A percentile compares a stretch with the other conserved stretches of the same genome.
phyloP scores from a whole-genome alignment of 1,140 invertebrate species.

The Ooceraea biroi region DNA sequence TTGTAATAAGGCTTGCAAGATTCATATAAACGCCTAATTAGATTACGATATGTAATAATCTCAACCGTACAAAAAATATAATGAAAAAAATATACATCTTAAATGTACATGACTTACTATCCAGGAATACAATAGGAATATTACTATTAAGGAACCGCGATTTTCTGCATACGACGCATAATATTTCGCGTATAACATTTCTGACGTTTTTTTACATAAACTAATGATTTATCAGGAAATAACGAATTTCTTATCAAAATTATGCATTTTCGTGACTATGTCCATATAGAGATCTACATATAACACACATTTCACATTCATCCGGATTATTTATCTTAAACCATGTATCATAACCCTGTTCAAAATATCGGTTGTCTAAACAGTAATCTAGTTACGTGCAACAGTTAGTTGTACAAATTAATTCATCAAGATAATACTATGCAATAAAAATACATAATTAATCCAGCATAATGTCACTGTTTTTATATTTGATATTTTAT shows the following conservation, averaged over 20 bases:
- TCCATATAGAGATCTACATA: background rate
- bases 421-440: conserved; percentile 13
- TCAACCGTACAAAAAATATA: conserved; percentile 44
- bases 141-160: conserved; percentile 17
- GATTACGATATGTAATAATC: conserved; percentile 47
- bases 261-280: conserved; percentile 2
- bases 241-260: conserved; percentile 18
- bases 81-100: conserved; percentile 48
- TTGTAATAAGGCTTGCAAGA: background rate
- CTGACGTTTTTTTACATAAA: conserved; percentile 30
- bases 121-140: background rate
- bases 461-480: background rate
- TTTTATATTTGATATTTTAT: conserved; percentile 15
- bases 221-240: conserved; percentile 18
- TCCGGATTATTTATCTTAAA: conserved; percentile 30
- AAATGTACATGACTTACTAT: conserved; percentile 35
- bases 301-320: conserved; percentile 27
- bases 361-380: conserved; percentile 27
- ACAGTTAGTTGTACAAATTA: background rate
- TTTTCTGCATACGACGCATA: background rate
- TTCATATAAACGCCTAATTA: conserved; percentile 17
- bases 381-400: conserved; percentile 28
- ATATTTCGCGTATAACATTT: background rate
- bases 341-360: conserved; percentile 41
- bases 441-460: conserved; percentile 8